These are phyloP conservation scores for Gisinianus flammeolus DNA, from an alignment of 2,888 invertebrate genomes.

Conservation along the genomic window DNA sequence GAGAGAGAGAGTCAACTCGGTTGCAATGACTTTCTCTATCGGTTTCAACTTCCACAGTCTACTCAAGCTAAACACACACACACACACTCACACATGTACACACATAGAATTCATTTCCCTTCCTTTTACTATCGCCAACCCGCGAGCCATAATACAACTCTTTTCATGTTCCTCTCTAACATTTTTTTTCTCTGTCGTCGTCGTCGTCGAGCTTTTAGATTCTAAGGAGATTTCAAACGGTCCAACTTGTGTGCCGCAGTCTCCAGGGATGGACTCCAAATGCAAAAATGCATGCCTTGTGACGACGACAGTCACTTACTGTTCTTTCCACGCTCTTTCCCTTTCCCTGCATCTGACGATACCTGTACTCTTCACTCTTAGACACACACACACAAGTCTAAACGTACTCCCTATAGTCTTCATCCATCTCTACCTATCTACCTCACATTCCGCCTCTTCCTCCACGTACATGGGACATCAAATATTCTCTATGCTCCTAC, in stretches of 20 bases:
- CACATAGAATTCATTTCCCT: neutral
- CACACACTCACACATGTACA: too few relatives aligned
- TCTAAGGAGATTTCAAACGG: slow-evolving; percentile 51
- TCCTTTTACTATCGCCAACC: neutral
- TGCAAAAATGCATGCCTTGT: slow-evolving; percentile 6
- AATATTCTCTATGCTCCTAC: neutral
- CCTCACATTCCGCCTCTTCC: too few relatives aligned
- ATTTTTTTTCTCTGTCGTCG: too few relatives aligned
- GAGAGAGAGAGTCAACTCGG: neutral
- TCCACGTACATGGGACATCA: too few relatives aligned
- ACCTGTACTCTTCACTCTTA: too few relatives aligned
- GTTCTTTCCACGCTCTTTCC: neutral
- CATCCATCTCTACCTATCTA: too few relatives aligned
- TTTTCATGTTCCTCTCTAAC: too few relatives aligned
- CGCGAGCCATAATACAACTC: neutral
- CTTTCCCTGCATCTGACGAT: too few relatives aligned
- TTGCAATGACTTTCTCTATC: slow-evolving; percentile 3
- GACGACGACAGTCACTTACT: slow-evolving; percentile 19
- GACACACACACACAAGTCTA: too few relatives aligned
- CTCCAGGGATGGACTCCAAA: slow-evolving; percentile 6
- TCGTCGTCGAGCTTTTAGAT: slow-evolving; percentile 40
- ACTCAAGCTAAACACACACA: too few relatives aligned
- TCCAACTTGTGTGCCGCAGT: slow-evolving; percentile 44
- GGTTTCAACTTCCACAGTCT: neutral
- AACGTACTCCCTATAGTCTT: too few relatives aligned